A percentile compares a stretch with the other conserved stretches of the same genome.
These are phyloP conservation scores for Dolichopus griseipennis DNA, from an alignment of 2,888 invertebrate genomes.

Conservation along the genomic window DNA sequence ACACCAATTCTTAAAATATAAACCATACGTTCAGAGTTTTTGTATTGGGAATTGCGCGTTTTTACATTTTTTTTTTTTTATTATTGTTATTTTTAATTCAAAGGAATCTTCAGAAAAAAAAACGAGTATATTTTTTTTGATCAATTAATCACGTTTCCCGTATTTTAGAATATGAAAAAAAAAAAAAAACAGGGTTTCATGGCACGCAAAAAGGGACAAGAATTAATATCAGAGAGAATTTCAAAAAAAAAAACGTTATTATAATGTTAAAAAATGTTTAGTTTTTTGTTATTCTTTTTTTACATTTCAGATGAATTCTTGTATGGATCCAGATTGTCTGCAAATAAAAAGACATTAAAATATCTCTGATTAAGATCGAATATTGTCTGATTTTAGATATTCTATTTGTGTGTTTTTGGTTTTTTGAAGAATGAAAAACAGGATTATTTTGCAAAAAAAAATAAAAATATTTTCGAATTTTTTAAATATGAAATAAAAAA, in stretches of 20 bases:
- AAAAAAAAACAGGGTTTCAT: not conserved
- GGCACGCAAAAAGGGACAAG: not conserved
- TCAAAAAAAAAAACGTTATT: not conserved
- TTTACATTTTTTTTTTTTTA: not conserved
- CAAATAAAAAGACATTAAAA: not conserved
- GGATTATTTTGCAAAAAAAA: too few species aligned
- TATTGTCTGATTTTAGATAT: not conserved
- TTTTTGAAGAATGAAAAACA: too few species aligned
- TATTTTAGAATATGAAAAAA: not conserved
- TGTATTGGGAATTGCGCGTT: not conserved
- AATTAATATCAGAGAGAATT: not conserved
- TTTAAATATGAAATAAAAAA: too few species aligned
- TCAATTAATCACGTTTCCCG: slow-evolving; percentile 6
- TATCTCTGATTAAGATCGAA: not conserved
- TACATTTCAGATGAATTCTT: not conserved
- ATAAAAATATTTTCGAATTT: too few species aligned
- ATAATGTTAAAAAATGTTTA: not conserved
- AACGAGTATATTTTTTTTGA: not conserved
- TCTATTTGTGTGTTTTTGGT: too few species aligned
- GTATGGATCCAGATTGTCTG: slow-evolving; percentile 3
- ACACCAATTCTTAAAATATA: too few species aligned
- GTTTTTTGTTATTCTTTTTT: too few species aligned
- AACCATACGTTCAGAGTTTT: not conserved
- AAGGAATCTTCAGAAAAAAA: not conserved
- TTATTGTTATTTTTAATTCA: not conserved